Conservation (phyloP, 2,888 invertebrate species). For the Dynastes hyllus region DNA sequence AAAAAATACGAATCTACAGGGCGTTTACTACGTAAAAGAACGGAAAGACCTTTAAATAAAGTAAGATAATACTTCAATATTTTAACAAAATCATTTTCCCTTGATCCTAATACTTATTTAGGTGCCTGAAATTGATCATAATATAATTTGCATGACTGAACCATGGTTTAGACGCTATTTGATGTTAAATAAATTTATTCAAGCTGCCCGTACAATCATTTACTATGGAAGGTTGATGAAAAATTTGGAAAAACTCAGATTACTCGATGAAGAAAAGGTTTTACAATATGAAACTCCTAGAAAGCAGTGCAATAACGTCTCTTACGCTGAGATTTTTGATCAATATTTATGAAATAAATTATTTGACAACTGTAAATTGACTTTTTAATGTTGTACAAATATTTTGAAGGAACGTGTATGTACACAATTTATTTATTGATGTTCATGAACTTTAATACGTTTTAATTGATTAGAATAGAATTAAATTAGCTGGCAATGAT, state of each 20-base stretch:
- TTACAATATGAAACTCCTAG: constrained; percentile 53
- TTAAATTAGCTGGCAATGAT: no score
- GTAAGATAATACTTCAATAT: constrained; percentile 45
- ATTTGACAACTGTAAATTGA: background rate
- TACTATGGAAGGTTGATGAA: constrained; percentile 62
- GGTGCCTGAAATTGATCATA: constrained; percentile 16
- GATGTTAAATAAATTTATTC: constrained; percentile 64
- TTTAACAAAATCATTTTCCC: background rate
- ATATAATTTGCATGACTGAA: constrained; percentile 58
- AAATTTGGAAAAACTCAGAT: constrained; percentile 61
- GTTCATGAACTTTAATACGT: no score
- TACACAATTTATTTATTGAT: no score
- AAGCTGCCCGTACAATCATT: constrained; percentile 62
- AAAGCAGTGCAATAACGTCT: constrained; percentile 55
- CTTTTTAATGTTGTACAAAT: no score
- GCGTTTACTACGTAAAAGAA: constrained; percentile 57
- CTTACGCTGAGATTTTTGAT: constrained; percentile 56
- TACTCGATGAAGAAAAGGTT: constrained; percentile 54
- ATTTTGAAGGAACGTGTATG: no score
- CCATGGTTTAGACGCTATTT: constrained; percentile 65
- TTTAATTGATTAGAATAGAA: no score
- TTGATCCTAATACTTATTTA: background rate
- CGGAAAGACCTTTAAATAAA: constrained; percentile 57
- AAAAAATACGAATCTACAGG: constrained; percentile 52
- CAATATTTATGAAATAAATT: constrained; percentile 51